Evolutionary conservation across 2,113 vertebrate species (phyloP).

Genomic region (Dunckerocampus dactyliophorus): DNA sequence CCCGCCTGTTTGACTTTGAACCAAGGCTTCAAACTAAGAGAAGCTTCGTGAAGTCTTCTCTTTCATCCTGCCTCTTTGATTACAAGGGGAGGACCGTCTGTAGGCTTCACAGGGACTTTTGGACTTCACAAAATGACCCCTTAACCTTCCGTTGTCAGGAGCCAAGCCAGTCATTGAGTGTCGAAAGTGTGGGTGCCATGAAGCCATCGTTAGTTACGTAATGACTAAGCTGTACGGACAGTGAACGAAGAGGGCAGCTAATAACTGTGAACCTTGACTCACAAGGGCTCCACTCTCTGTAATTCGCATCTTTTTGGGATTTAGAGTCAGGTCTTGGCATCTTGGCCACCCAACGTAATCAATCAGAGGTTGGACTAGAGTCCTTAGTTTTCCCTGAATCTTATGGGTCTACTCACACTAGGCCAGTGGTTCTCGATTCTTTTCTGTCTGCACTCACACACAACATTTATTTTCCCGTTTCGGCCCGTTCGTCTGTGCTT

Average conservation of each 20-base stretch:
- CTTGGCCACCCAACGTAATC: neutral
- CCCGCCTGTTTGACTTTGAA: conserved; percentile 10
- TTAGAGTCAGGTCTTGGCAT: conserved; percentile 19
- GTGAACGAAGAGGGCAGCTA: conserved; percentile 36
- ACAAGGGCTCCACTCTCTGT: conserved; percentile 36
- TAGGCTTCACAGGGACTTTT: conserved; percentile 5
- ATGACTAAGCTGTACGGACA: conserved; percentile 26
- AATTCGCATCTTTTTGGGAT: conserved; percentile 50
- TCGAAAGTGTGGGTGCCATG: conserved; percentile 28
- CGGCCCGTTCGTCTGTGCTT: too few species aligned
- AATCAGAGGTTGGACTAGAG: neutral
- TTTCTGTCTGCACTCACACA: too few species aligned
- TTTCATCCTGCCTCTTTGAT: conserved; percentile 27
- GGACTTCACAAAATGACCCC: conserved; percentile 7
- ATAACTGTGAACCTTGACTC: conserved; percentile 28
- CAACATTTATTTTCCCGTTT: too few species aligned
- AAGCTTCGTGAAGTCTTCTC: conserved; percentile 2
- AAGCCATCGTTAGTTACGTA: conserved; percentile 38
- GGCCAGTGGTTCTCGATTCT: too few species aligned
- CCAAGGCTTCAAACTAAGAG: neutral
- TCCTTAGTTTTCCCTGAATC: neutral
- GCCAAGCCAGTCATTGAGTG: conserved; percentile 5
- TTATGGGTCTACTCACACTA: too few species aligned
- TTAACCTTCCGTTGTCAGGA: neutral
- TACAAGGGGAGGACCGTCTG: neutral